Base-by-base conservation (phyloP, 2,113 vertebrate genomes). In the Castor canadensis region DNA sequence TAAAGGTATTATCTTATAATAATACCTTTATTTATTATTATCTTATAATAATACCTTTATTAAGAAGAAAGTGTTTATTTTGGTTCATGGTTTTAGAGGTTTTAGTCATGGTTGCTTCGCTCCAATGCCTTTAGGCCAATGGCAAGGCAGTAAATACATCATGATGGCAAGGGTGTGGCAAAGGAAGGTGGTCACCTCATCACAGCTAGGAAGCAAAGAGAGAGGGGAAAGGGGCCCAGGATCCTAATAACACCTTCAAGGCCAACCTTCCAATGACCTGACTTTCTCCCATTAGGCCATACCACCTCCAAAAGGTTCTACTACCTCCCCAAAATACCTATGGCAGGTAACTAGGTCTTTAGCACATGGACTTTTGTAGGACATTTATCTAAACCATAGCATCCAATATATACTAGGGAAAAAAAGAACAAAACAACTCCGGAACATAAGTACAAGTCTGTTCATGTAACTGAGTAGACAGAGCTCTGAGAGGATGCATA, bases 161-260 rank as follows among this genome's bases (percentile, higher is more conserved):
- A 71, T 26, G 11, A 9, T 4, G 8, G 1, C 7, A 0, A 62
- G 4, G 7, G 56, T 7, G 0, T 16, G 17, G 2, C 19, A 71
- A 20, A 19, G 28, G 28, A 38, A 28, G 38, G 2, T 17, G 26
- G 13, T 62, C 26, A 28, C 15, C 9, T 62, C 38, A 30, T 40
- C 38, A 54, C 4, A 4, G 13, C 47, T 30, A 12, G 7, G 4
- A 80, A 54, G 38, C 30, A 69, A 54, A 80, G 75, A 35, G 9
- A 81, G 3, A 45, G 38, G 38, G 47, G 26, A 77, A 9, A 28
- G 0, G 4, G 6, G 11, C 1, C 80, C 28, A 32, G 8, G 4
- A 16, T 52, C 12, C 7, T 35, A 16, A 8, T 9, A 13, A 43
- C 1, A 5, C 6, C 9, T 56, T 80, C 62, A 32, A 66, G n/a